These are phyloP conservation scores for Platyscapa corneri DNA, from an alignment of 1,140 invertebrate species.

Conservation along the genomic window DNA sequence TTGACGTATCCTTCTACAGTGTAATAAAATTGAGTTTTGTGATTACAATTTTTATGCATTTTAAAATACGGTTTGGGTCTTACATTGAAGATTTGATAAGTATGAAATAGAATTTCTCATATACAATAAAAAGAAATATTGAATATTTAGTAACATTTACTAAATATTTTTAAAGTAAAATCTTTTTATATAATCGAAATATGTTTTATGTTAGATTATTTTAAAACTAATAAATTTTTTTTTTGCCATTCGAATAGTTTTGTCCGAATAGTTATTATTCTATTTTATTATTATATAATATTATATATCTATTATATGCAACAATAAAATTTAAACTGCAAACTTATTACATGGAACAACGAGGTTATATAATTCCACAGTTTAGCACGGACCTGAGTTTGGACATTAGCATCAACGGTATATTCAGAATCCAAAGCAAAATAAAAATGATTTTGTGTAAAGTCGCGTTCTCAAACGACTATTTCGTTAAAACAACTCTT, in stretches of 20 bases:
- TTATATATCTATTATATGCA: too few relatives aligned
- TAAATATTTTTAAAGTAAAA: too few relatives aligned
- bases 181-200: too few relatives aligned
- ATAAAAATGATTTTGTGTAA: slow-evolving; percentile 42
- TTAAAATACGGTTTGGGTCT: neutral
- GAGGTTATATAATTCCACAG: neutral
- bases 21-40: neutral
- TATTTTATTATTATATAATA: too few relatives aligned
- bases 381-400: neutral
- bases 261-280: too few relatives aligned
- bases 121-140: too few relatives aligned
- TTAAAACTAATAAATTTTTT: too few relatives aligned
- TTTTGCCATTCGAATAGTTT: too few relatives aligned
- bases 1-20: neutral
- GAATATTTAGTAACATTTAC: too few relatives aligned
- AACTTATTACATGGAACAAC: neutral
- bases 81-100: too few relatives aligned
- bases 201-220: too few relatives aligned
- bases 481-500: slow-evolving; percentile 25
- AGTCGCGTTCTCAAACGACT: neutral
- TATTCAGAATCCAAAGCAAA: neutral
- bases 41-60: neutral
- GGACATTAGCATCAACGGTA: neutral
- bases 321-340: neutral
- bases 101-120: too few relatives aligned